A percentile compares a stretch with the other conserved stretches of the same genome.
Conservation (phyloP, 2,113 vertebrate species). For the Axis porcinus region DNA sequence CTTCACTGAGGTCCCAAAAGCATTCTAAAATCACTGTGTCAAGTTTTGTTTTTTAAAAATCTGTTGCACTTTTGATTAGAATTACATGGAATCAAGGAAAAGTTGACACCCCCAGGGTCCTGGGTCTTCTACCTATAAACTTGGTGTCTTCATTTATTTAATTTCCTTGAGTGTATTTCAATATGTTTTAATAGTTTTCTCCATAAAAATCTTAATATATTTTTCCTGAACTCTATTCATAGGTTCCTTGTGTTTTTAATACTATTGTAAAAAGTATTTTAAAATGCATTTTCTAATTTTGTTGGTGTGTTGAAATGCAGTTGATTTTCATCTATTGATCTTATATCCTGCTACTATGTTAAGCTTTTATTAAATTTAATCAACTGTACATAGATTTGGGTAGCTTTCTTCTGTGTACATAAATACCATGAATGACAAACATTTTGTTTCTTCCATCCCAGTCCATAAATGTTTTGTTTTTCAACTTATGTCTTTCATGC, state of each 20-base stretch:
- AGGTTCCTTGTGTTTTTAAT: neutral
- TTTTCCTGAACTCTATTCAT: neutral
- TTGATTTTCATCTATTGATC: neutral
- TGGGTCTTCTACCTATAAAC: neutral
- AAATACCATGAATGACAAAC: neutral
- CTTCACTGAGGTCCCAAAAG: neutral
- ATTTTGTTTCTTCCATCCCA: neutral
- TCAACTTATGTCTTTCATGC: neutral
- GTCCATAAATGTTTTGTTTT: neutral
- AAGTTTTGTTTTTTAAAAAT: neutral
- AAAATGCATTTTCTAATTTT: neutral
- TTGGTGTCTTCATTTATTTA: neutral
- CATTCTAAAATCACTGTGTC: neutral
- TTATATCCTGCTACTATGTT: neutral
- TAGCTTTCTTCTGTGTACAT: neutral
- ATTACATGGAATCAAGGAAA: neutral
- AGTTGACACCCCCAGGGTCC: neutral
- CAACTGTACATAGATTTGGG: neutral
- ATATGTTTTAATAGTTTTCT: neutral
- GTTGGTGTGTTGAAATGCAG: neutral
- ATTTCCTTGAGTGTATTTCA: neutral
- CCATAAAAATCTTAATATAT: neutral
- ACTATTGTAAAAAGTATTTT: neutral
- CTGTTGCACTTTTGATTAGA: neutral
- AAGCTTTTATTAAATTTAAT: conserved; percentile 8